These are phyloP conservation scores for Formica aserva DNA, from an alignment of 2,888 invertebrate genomes.

Conservation along the genomic window DNA sequence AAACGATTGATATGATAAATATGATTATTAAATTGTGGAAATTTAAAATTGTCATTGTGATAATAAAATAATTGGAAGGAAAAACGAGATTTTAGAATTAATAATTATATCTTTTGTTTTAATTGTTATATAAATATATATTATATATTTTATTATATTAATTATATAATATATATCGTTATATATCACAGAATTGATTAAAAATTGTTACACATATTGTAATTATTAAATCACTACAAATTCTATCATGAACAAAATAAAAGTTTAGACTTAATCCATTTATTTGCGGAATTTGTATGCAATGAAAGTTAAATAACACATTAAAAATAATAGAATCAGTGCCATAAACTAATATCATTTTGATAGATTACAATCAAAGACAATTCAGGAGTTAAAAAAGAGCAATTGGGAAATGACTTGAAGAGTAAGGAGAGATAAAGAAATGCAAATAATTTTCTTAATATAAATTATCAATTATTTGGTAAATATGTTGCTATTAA, in stretches of 20 bases:
- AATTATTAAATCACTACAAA: constrained; percentile 3
- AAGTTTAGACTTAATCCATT: background rate
- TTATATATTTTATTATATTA: background rate
- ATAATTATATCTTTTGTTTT: background rate
- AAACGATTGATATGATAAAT: background rate
- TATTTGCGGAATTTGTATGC: background rate
- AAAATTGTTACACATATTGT: background rate
- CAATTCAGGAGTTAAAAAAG: background rate
- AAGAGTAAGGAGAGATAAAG: background rate
- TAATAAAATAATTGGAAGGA: background rate
- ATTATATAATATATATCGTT: background rate
- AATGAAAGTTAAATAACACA: background rate
- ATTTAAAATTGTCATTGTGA: background rate
- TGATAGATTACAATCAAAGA: background rate
- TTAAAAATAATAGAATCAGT: constrained; percentile 46
- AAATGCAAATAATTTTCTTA: constrained; percentile 18
- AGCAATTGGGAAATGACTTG: background rate
- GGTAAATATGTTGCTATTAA: background rate
- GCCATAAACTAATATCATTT: constrained; percentile 57
- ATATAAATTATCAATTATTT: background rate
- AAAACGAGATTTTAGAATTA: background rate
- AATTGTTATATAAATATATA: background rate
- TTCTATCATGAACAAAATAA: background rate
- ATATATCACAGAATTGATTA: background rate
- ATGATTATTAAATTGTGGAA: background rate